Percentiles rank a stretch among this genome's conserved stretches.
phyloP scores from a whole-genome alignment of 2,797 vertebrate genomes.

The Chiloscyllium punctatum region DNA sequence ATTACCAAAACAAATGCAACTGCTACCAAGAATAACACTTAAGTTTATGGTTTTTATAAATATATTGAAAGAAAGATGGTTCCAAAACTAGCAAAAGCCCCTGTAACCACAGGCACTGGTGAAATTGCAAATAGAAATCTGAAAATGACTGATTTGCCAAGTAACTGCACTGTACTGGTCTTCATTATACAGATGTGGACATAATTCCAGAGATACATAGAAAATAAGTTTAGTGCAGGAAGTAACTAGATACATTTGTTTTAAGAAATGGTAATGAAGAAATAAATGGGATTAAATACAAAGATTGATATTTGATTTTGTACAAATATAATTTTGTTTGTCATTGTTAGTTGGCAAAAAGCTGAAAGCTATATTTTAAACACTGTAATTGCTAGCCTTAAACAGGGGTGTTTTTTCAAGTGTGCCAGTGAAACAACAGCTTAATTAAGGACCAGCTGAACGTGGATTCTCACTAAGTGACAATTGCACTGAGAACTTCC shows the following conservation, averaged over 20 bases:
- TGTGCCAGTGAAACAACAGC: no score
- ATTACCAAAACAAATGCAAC: neutral
- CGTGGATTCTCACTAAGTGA: no score
- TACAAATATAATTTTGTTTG: no score
- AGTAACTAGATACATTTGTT: neutral
- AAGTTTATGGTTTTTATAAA: neutral
- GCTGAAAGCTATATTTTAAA: no score
- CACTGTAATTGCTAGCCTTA: no score
- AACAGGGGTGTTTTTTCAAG: no score
- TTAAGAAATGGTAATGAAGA: neutral
- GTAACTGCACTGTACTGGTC: neutral
- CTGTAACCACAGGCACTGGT: neutral
- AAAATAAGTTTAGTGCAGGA: neutral
- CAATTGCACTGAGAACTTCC: no score
- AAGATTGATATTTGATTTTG: no score
- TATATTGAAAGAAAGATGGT: neutral
- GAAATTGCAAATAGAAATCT: neutral
- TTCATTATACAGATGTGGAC: neutral
- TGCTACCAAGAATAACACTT: neutral
- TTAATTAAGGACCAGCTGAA: no score
- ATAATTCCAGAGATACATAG: neutral
- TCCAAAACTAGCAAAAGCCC: neutral
- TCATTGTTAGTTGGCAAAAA: no score
- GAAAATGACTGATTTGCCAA: neutral
- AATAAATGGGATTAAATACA: neutral